Conservation (phyloP, 2,113 vertebrate genomes). For the Myotis lucifugus region DNA sequence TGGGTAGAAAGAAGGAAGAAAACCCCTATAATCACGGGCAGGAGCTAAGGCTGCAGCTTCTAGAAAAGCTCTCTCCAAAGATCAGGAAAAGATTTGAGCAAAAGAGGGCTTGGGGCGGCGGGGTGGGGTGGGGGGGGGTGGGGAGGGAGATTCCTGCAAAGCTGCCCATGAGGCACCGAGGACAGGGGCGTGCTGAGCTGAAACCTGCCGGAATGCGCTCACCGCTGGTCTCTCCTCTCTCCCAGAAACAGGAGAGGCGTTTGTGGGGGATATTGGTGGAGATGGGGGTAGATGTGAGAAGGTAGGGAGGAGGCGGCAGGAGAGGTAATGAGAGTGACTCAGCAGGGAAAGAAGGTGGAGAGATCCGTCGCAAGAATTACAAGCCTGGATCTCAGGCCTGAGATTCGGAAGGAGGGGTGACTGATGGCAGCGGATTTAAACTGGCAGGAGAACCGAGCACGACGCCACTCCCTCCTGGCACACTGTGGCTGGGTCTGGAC, state of each 20-base stretch:
- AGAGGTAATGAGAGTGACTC: fast-evolving
- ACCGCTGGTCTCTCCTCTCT: not conserved
- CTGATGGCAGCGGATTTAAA: too few species aligned
- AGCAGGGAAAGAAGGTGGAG: not conserved
- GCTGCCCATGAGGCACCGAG: not conserved
- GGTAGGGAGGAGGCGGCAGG: fast-evolving
- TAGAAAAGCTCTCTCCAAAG: not conserved
- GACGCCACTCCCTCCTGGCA: too few species aligned
- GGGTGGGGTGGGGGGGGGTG: not conserved
- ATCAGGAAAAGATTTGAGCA: not conserved
- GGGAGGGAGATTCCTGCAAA: too few species aligned
- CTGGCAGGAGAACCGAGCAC: not conserved
- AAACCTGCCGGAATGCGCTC: not conserved
- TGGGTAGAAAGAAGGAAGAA: not conserved
- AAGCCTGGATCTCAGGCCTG: not conserved
- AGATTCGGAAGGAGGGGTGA: not conserved
- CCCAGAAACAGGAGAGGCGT: not conserved
- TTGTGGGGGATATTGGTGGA: not conserved
- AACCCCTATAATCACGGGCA: not conserved
- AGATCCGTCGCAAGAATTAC: not conserved
- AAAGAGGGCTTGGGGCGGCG: not conserved
- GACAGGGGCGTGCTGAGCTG: not conserved
- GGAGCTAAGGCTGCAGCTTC: not conserved
- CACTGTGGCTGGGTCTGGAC: not conserved
- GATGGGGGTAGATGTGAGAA: not conserved